Percentiles rank a stretch among this genome's conserved stretches.
phyloP scores from a whole-genome alignment of 64 coral and sea anemone species.

The Orbicella faveolata region DNA sequence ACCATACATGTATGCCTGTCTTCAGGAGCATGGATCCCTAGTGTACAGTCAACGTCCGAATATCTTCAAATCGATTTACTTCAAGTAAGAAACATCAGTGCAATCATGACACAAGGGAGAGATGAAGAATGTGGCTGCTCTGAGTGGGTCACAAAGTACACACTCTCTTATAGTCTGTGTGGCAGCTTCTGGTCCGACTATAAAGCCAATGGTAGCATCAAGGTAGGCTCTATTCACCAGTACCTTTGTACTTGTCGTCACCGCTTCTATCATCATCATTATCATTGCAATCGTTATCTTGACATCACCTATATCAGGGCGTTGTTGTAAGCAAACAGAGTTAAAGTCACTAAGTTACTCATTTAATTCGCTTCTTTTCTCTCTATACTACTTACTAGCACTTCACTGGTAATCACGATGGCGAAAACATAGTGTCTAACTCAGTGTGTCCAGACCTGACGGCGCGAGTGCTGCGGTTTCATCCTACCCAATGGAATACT shows the following conservation, averaged over 20 bases:
- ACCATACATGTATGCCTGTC: too few species aligned
- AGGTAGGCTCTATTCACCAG: background rate
- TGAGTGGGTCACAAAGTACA: background rate
- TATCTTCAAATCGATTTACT: constrained; percentile 24
- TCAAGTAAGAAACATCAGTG: constrained; percentile 18
- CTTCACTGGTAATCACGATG: constrained; percentile 34
- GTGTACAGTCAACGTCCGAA: background rate
- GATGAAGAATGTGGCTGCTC: background rate
- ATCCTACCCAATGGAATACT: constrained; percentile 17
- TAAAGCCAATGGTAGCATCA: background rate
- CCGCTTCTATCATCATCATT: background rate
- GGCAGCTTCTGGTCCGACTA: constrained; percentile 10
- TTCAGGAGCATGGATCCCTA: constrained; percentile 8
- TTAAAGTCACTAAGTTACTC: background rate
- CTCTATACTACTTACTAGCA: background rate
- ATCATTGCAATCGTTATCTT: background rate
- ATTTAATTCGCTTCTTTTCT: background rate
- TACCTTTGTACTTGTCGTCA: background rate
- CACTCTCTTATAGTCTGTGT: constrained; percentile 21
- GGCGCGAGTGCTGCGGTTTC: constrained; percentile 16
- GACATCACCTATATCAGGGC: background rate
- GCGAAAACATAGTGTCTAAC: constrained; percentile 36
- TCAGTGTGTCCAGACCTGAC: constrained; percentile 9
- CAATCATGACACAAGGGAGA: constrained; percentile 15
- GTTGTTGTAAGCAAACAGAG: background rate